Evolutionary conservation across 2,113 vertebrate species (phyloP).

Genomic region (Raja brachyura): DNA sequence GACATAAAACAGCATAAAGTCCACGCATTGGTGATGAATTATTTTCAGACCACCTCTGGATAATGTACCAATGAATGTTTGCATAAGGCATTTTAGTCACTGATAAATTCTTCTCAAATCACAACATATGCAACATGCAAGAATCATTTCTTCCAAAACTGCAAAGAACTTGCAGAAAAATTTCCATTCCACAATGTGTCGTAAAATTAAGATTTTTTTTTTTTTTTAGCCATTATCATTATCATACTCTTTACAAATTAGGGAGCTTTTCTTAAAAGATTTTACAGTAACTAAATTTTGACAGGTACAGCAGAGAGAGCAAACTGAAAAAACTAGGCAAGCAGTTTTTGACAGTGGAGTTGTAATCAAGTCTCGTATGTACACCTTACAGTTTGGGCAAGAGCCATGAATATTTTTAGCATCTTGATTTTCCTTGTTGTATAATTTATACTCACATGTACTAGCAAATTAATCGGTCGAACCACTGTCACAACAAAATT

Average conservation of each 20-base stretch:
- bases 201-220: background rate
- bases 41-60: constrained; percentile 53
- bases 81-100: constrained; percentile 51
- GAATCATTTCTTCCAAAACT: constrained; percentile 61
- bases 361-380: background rate
- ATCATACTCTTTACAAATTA: background rate
- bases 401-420: background rate
- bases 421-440: constrained; percentile 11
- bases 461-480: constrained; percentile 10
- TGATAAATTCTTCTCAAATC: constrained; percentile 57
- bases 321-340: background rate
- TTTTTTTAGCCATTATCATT: background rate
- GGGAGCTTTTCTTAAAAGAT: background rate
- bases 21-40: constrained; percentile 56
- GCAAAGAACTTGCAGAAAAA: constrained; percentile 47
- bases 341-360: background rate
- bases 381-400: background rate
- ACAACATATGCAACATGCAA: constrained; percentile 72
- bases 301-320: constrained; percentile 29
- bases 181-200: background rate
- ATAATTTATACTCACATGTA: background rate
- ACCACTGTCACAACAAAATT: background rate
- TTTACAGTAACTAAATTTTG: constrained; percentile 5
- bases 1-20: constrained; percentile 55
- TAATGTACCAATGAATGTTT: constrained; percentile 57